A percentile compares a stretch with the other conserved stretches of the same genome.
Evolutionary conservation across 53 echinoderm and acorn worm genomes (phyloP).

Genomic region (Paracentrotus lividus): DNA sequence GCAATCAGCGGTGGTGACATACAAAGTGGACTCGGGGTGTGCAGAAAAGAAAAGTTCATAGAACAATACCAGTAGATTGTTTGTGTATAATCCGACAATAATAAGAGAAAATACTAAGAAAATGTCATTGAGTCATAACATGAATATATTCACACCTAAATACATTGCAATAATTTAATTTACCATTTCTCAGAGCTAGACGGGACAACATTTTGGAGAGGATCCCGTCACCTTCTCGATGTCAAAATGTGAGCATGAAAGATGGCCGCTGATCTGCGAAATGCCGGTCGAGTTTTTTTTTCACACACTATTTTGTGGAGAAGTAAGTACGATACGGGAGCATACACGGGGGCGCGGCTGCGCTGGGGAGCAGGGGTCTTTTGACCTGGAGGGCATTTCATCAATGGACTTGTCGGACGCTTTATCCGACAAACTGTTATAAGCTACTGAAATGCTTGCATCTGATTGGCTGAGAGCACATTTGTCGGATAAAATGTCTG

Average conservation of each 20-base stretch:
- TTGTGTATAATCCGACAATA: background rate
- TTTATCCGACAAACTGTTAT: no score
- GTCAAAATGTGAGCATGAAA: background rate
- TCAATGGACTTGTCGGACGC: no score
- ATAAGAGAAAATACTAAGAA: background rate
- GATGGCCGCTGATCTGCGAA: conserved; percentile 9
- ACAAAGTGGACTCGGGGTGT: background rate
- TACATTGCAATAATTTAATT: background rate
- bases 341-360: background rate
- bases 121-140: background rate
- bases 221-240: background rate
- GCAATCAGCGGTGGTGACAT: background rate
- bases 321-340: background rate
- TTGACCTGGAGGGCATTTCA: no score
- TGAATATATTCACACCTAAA: background rate
- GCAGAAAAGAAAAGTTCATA: background rate
- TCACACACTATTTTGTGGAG: background rate
- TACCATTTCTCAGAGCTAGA: conserved; percentile 82
- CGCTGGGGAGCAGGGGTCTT: no score
- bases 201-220: conserved; percentile 77
- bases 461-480: no score
- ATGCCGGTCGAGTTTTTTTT: background rate
- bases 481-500: no score
- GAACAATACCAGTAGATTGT: background rate
- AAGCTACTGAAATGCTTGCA: no score